Base-by-base conservation (phyloP, 2,888 invertebrate genomes). In the Leucozona laternaria region DNA sequence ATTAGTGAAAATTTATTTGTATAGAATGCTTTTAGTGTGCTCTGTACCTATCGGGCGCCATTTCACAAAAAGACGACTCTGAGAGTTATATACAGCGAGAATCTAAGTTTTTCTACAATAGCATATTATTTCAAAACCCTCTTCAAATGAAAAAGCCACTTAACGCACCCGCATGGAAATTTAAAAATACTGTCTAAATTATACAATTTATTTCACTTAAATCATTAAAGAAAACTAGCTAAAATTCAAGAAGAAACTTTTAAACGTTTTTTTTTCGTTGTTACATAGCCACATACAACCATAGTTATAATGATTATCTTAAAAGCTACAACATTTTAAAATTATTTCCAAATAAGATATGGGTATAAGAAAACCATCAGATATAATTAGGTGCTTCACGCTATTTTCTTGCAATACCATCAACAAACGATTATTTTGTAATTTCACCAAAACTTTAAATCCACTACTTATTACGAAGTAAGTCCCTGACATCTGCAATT, bases 401-500 rank as follows among this genome's bases (percentile, higher is more conserved):
- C 68, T 77, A 34, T 77, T 31, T 60, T 79, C 37, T 28, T 25
- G 20, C n/a, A 68, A 20, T 22, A 66, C 45, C 48, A 66, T 31
- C 48, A 25, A 53, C 28, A 57, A 68, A 55, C n/a, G 20, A 40
- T 62, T 43, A 55, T 68, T 76, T 73, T 55, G 76, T 77, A 73
- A 81, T 77, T 68, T 70, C 13, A 60, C 50, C 53, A 45, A 85
- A 34, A 76, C 45, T 64, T 58, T 22, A 2, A 22, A 50, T 45
- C 13, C 20, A 66, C 68, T 48, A 22, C n/a, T n/a, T n/a, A n/a
- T n/a, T n/a, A n/a, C 55, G 31, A 31, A 13, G 28, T 66, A 58
- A 77, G 45, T 77, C 72, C 66, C 66, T 40, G 57, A 66, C 83
- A 79, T 53, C 71, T 57, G 75, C 76, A 84, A 84, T 84, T 84